A percentile compares a stretch with the other conserved stretches of the same genome.
Conservation (phyloP, 2,888 invertebrate species). For the Drosophila cognata region DNA sequence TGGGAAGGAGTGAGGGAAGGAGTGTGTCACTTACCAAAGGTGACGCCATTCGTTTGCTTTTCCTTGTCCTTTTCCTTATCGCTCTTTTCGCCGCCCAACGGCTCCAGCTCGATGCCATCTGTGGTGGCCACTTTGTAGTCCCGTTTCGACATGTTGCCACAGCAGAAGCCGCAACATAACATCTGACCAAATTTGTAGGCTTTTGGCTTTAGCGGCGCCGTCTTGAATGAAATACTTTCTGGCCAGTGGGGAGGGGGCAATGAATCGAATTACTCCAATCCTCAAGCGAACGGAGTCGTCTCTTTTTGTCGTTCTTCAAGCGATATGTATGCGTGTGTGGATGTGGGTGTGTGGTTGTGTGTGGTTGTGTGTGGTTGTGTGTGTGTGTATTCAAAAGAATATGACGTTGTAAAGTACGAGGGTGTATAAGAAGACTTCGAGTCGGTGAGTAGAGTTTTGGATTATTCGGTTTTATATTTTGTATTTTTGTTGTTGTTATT, state of each 20-base stretch:
- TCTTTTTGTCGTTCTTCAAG: conserved; percentile 1
- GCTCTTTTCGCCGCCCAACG: conserved; percentile 83
- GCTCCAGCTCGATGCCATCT: conserved; percentile 85
- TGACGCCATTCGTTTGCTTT: conserved; percentile 84
- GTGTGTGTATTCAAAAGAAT: conserved; percentile 47
- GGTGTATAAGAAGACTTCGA: conserved; percentile 41
- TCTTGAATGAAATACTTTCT: conserved; percentile 51
- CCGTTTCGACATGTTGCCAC: conserved; percentile 85
- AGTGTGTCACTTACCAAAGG: conserved; percentile 81
- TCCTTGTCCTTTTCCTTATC: conserved; percentile 83
- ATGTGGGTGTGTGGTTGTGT: neutral
- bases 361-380: too few relatives aligned
- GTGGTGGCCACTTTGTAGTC: conserved; percentile 85
- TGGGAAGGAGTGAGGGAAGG: too few relatives aligned
- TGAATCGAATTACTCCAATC: conserved; percentile 3
- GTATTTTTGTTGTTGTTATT: conserved; percentile 23
- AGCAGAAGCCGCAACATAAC: conserved; percentile 85
- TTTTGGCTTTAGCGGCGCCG: conserved; percentile 73
- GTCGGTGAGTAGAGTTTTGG: conserved; percentile 69
- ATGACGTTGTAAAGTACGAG: conserved; percentile 35
- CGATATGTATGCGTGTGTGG: conserved; percentile 33
- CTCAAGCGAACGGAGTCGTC: conserved; percentile 3
- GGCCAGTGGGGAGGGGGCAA: conserved; percentile 13
- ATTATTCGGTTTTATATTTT: conserved; percentile 48
- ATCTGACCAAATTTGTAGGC: conserved; percentile 82